Evolutionary conservation across 2,888 invertebrate genomes (phyloP), one percentile per base, ranked within the genome.

Genomic region (Drosophila maculinotata): DNA sequence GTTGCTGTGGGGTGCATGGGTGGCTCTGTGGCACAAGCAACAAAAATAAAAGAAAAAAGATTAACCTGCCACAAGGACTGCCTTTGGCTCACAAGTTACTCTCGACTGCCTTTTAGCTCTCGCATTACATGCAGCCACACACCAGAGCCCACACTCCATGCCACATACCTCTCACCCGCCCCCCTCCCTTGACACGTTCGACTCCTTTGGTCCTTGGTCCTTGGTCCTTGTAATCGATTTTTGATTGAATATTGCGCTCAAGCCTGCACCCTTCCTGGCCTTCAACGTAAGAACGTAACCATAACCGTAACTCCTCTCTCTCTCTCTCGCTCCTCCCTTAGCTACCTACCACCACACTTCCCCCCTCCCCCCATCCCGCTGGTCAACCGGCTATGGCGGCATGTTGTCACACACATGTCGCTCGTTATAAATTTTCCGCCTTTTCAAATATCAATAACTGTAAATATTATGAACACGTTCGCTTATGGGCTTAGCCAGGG

Each of bases 381-480:
- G 35, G 36, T 45, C 79, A 12, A 17, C 6, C 44, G 25, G 26
- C 25, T 15, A 25, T 26, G 28, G 44, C 30, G 76, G 76, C 73
- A 70, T 77, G 84, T 88, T 87, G 86, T 87, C 86, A 76, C 83
- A 86, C 84, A 85, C 84, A 84, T 84, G 82, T 87, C 88, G 89
- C 78, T 87, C 71, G 88, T 88, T 89, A 90, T 87, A 90, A 90
- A 90, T 89, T 90, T 90, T 90, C 90, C 89, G 90, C 89, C 89
- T 89, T 90, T 89, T 90, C 90, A 90, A 90, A 90, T 90, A 90
- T 90, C 90, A 90, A 90, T 90, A 90, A 90, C 90, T 84, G 89
- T 90, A 90, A 90, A 90, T 90, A 90, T 90, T 90, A 90, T 90
- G 90, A 90, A 90, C 90, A 90, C 90, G 90, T 90, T 79, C 88